phyloP scores from a whole-genome alignment of 2,797 vertebrate genomes.

The Chelon labrosus region DNA sequence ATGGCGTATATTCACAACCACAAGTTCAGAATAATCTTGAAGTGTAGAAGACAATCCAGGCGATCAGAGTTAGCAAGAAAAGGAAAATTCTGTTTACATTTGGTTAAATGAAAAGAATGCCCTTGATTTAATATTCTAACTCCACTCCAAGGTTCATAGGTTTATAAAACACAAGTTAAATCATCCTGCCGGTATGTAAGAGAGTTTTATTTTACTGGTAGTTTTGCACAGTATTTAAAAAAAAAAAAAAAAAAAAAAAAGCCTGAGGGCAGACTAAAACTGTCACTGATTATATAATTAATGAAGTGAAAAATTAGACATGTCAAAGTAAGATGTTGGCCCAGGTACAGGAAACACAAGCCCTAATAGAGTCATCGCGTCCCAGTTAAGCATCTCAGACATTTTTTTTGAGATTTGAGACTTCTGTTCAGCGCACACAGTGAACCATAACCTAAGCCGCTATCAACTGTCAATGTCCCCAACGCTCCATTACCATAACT shows the following conservation, averaged over 20 bases:
- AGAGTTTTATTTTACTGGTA: not conserved
- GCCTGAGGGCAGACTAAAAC: constrained; percentile 13
- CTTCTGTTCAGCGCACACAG: constrained; percentile 7
- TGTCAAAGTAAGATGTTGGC: constrained; percentile 8
- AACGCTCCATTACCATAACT: constrained; percentile 32
- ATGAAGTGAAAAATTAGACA: constrained; percentile 23
- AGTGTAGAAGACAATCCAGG: no score
- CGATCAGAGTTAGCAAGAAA: no score
- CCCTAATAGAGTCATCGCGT: constrained; percentile 10
- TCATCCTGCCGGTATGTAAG: not conserved
- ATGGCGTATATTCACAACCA: no score
- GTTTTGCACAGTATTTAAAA: not conserved
- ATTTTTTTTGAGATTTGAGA: constrained; percentile 27
- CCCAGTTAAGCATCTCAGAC: constrained; percentile 10
- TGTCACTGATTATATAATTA: constrained; percentile 2
- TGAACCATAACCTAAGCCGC: constrained; percentile 39
- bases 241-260: not conserved
- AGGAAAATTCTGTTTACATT: no score
- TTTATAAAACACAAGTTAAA: no score
- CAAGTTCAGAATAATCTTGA: no score
- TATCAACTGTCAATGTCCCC: constrained; percentile 40
- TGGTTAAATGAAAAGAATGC: no score
- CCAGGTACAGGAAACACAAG: constrained; percentile 17
- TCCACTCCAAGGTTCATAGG: no score
- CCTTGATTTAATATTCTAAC: no score